Evolutionary conservation across 2,888 invertebrate species (phyloP), one percentile per base, ranked within the genome.

Genomic region (Stegana nigrithorax): DNA sequence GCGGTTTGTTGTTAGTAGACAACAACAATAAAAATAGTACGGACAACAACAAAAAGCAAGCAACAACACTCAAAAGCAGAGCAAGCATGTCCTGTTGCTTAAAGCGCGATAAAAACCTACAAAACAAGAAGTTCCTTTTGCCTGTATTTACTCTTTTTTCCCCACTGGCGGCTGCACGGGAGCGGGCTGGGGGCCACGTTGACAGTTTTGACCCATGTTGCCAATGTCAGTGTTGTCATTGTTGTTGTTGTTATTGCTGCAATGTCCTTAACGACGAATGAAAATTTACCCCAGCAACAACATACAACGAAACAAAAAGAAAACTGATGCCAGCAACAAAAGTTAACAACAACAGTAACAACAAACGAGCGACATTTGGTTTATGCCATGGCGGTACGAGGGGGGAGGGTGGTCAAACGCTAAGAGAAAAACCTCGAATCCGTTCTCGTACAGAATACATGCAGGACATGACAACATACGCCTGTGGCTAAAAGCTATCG

Each of bases 341-440:
- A 55, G 64, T 64, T 59, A 59, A 55, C 56, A 63, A 25, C 57
- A 36, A 25, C 56, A 56, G 23, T 36, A 60, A 64, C 62, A 65
- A 62, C 73, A 67, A 72, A 67, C 72, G 63, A 71, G 77, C 72
- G 69, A 76, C 76, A 71, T 69, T 74, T 70, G 68, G 69, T 56
- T 39, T 21, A 32, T 17, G n/a, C n/a, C n/a, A 26, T 19, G 26
- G 17, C 19, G 14, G 6, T 25, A 23, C 29, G 17, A 10, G 7
- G 21, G 14, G 23, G 25, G n/a, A 36, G 19, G 3, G 14, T 5
- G n/a, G n/a, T 17, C 21, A 12, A 39, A n/a, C n/a, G n/a, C n/a
- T n/a, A n/a, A n/a, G n/a, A n/a, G n/a, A n/a, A n/a, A 17, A n/a
- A 39, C 17, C 39, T 8, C 39, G 14, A 39, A 39, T n/a, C 39